Evolutionary conservation across 2,888 invertebrate genomes (phyloP).

Genomic region (Darwinula stevensoni): DNA sequence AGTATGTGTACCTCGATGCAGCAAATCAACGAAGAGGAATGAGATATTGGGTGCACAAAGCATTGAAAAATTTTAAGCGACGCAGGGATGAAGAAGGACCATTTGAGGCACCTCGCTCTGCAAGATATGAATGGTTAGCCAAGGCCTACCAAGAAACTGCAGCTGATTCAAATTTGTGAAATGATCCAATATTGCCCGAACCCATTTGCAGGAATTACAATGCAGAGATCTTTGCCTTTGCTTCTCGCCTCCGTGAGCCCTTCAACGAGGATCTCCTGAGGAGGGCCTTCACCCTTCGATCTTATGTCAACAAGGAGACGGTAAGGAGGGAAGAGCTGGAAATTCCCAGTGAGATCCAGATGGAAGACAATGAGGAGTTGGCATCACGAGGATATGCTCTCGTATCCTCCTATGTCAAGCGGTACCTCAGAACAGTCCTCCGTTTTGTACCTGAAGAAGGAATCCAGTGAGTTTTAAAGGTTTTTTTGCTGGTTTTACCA

Average conservation of each 20-base stretch:
- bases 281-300: constrained; percentile 45
- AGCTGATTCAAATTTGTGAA: no score
- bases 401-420: constrained; percentile 29
- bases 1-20: no score
- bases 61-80: no score
- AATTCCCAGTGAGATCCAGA: constrained; percentile 14
- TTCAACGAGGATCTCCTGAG: constrained; percentile 37
- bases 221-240: constrained; percentile 63
- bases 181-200: no score
- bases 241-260: constrained; percentile 48
- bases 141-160: no score
- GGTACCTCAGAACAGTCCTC: constrained; percentile 33
- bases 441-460: constrained; percentile 47
- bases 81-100: no score
- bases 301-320: constrained; percentile 40
- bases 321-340: constrained; percentile 31
- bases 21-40: no score
- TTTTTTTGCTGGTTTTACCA: constrained; percentile 4
- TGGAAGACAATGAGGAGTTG: constrained; percentile 32
- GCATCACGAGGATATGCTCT: constrained; percentile 33
- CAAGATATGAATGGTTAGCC: no score
- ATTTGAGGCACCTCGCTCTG: no score
- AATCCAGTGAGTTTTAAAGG: constrained; percentile 20
- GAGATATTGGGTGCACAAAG: no score
- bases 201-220: constrained; percentile 82